Conservation (phyloP, 2,888 invertebrate species). For the Dolichomitus sp. region DNA sequence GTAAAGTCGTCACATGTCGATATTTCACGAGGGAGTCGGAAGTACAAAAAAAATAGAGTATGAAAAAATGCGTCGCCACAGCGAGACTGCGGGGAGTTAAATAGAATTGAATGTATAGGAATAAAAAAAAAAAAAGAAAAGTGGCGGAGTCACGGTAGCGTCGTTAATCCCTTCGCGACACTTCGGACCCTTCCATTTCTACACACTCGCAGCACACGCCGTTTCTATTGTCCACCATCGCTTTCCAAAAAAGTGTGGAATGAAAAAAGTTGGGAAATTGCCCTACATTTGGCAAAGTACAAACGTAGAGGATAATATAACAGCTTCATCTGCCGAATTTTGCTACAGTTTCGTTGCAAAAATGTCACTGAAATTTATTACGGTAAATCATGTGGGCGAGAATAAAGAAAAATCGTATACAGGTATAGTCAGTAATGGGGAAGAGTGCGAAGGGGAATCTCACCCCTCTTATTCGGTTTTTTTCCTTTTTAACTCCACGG, state of each 20-base stretch:
- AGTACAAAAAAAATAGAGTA: background rate
- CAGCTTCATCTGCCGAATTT: constrained; percentile 31
- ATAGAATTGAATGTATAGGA: constrained; percentile 33
- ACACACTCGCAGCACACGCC: background rate
- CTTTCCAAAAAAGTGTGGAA: constrained; percentile 20
- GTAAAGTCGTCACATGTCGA: constrained; percentile 30
- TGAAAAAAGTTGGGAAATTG: constrained; percentile 37
- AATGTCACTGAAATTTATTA: constrained; percentile 18
- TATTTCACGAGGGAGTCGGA: constrained; percentile 10
- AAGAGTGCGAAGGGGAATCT: constrained; percentile 1
- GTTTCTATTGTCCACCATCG: constrained; percentile 32
- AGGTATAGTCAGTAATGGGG: constrained; percentile 10
- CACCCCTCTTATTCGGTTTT: background rate
- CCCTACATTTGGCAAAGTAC: constrained; percentile 27
- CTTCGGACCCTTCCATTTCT: constrained; percentile 6
- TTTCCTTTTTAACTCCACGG: constrained; percentile 18
- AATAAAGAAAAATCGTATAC: constrained; percentile 15
- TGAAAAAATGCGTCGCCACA: constrained; percentile 16
- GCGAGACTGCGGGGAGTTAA: constrained; percentile 15
- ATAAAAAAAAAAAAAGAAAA: constrained; percentile 13
- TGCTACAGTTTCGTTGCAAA: constrained; percentile 8
- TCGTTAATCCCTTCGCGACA: constrained; percentile 56
- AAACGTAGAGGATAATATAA: background rate
- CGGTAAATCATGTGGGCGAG: constrained; percentile 42
- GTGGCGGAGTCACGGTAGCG: constrained; percentile 34